phyloP scores from a whole-genome alignment of 2,113 vertebrate species.

The human (Homo sapiens) region GRCh38 chr16:17450501-17451000 shows the following conservation, averaged over 20 bases:
- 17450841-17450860: neutral
- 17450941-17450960: neutral
- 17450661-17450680: neutral
- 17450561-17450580: too few species aligned
- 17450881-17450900: neutral
- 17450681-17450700: neutral
- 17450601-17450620: neutral
- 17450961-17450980: neutral
- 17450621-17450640: neutral
- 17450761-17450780: accelerated
- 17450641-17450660: neutral
- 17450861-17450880: neutral
- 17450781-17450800: neutral
- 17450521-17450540: neutral
- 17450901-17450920: neutral
- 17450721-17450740: neutral
- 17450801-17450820: neutral
- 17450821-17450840: neutral
- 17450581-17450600: neutral
- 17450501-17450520: neutral
- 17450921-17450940: neutral
- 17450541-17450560: neutral
- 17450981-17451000: accelerated
- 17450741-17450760: neutral
- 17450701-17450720: neutral